A percentile compares a stretch with the other conserved stretches of the same genome.
Conservation (phyloP, 1,140 invertebrate genomes). For the Pseudomyrmex flavicornis region DNA sequence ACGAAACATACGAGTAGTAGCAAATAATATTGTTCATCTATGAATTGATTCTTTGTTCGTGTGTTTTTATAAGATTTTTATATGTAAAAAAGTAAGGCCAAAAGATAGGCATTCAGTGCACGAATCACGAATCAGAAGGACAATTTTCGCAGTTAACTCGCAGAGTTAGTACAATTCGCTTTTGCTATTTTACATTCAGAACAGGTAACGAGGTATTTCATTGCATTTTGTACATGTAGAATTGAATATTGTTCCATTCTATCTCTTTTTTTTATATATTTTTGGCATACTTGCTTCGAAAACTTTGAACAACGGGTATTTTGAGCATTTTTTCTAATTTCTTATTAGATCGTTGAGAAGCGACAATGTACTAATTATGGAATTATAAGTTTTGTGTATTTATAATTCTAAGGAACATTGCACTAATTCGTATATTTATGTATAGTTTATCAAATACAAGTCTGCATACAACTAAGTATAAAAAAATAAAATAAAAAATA, state of each 20-base stretch:
- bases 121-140: conserved; percentile 56
- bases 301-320: conserved; percentile 44
- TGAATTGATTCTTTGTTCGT: conserved; percentile 32
- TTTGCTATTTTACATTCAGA: conserved; percentile 48
- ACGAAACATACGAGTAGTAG: conserved; percentile 27
- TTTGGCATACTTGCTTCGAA: conserved; percentile 55
- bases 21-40: conserved; percentile 42
- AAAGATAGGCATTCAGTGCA: conserved; percentile 79
- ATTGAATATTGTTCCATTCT: conserved; percentile 53
- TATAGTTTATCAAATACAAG: conserved; percentile 48
- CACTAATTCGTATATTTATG: conserved; percentile 60
- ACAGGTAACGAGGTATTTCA: conserved; percentile 59
- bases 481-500: conserved; percentile 4
- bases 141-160: conserved; percentile 41
- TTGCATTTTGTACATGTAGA: conserved; percentile 52
- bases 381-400: conserved; percentile 56
- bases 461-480: conserved; percentile 46
- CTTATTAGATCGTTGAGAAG: conserved; percentile 53
- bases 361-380: conserved; percentile 63
- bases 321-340: conserved; percentile 55
- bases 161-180: conserved; percentile 63
- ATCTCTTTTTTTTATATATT: conserved; percentile 27
- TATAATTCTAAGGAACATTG: conserved; percentile 77
- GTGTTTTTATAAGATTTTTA: conserved; percentile 29
- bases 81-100: conserved; percentile 82